A percentile compares a stretch with the other conserved stretches of the same genome.
Evolutionary conservation across 2,113 vertebrate species (phyloP).

Genomic region (Indicator maculatus): DNA sequence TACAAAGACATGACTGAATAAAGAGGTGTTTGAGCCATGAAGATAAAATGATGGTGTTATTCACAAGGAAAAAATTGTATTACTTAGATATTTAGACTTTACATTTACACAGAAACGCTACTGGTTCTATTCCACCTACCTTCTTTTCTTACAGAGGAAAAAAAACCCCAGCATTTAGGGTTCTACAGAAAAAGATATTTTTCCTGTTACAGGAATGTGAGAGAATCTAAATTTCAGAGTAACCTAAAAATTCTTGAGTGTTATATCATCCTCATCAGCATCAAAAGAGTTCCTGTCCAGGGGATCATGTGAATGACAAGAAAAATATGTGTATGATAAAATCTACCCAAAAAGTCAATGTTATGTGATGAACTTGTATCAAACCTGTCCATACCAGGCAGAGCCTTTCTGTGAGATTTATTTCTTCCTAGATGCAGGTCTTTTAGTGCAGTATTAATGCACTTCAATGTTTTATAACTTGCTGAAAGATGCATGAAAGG

Average conservation of each 20-base stretch:
- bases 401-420: not conserved
- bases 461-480: not conserved
- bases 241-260: not conserved
- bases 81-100: not conserved
- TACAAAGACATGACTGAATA: not conserved
- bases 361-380: not conserved
- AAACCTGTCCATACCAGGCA: not conserved
- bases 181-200: not conserved
- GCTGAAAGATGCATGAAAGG: not conserved
- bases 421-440: not conserved
- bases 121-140: not conserved
- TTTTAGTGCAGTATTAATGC: not conserved
- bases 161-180: not conserved
- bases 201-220: not conserved
- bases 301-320: not conserved
- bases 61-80: not conserved
- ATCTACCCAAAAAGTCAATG: not conserved
- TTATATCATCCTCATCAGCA: not conserved
- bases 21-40: not conserved
- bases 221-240: not conserved
- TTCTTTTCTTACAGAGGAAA: not conserved
- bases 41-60: not conserved
- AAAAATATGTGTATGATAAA: not conserved
- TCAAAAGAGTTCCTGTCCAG: conserved; percentile 4
- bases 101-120: not conserved